Base-by-base conservation (phyloP, 2,888 invertebrate genomes). In the Leptinotarsa haldemani region DNA sequence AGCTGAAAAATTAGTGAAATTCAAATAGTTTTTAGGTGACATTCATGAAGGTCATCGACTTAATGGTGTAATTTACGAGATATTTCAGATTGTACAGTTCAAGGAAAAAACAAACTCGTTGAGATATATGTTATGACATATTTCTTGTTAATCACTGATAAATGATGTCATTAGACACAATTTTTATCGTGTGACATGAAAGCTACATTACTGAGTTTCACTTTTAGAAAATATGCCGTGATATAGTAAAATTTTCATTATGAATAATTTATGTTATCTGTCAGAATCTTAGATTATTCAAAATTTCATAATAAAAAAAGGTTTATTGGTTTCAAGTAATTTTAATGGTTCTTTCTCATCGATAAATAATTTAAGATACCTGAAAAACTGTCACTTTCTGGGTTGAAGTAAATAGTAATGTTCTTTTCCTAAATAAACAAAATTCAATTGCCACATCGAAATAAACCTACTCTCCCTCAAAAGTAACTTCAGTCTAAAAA, bases 91-190 rank as follows among this genome's bases (percentile, higher is more conserved):
- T 9, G 18, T 16, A 2, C 56, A 22, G 18, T 40, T 61, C 40
- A 61, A 61, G 40, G 61, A 61, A 61, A 30, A 30, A 61, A 16
- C 61, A 61, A 25, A 61, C 16, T 30, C n/a, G 16, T 40, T 25
- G 9, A 61, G 61, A 61, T 61, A 61, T 61, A 16, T 9, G 5
- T 58, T 22, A 61, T 40, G 30, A 40, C 61, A 61, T 16, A 3
- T 61, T 50, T 50, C 50, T 50, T 50, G 16, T n/a, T 50, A 50
- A 56, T 56, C 22, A 56, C 56, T 4, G 22, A 56, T 22, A 22
- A 56, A 20, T 13, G 20, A 22, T 56, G 13, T 25, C 22, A 22
- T 56, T 56, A 22, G 22, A 15, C 56, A 22, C 4, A 13, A 4
- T 22, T 22, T 56, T 22, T 13, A 4, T 56, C 4, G 20, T 50